Evolutionary conservation across 2,888 invertebrate genomes (phyloP).

Genomic region (Patella ulyssiponensis): DNA sequence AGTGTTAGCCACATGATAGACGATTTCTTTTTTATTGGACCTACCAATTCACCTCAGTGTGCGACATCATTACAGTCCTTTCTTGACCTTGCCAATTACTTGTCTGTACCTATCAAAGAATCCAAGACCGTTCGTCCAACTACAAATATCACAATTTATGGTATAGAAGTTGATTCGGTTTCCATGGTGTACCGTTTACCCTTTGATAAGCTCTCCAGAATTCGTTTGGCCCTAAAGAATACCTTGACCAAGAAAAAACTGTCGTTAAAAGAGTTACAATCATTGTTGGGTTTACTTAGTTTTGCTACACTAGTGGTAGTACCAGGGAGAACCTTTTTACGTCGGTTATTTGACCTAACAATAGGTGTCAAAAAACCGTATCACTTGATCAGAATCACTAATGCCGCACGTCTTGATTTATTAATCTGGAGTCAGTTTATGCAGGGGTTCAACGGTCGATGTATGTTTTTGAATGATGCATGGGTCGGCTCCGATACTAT

Average conservation of each 20-base stretch:
- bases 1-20: neutral
- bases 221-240: neutral
- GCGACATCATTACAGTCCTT: neutral
- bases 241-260: no score
- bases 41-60: neutral
- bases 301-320: no score
- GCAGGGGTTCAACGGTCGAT: neutral
- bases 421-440: neutral
- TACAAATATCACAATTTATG: neutral
- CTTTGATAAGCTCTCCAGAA: neutral
- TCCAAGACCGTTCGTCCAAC: neutral
- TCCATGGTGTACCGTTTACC: neutral
- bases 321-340: neutral
- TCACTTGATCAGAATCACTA: neutral
- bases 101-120: neutral
- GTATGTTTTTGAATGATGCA: neutral
- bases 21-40: neutral
- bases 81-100: neutral
- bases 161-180: neutral
- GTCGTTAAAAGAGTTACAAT: no score
- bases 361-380: neutral
- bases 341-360: neutral
- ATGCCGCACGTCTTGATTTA: neutral
- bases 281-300: no score
- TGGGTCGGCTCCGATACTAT: constrained; percentile 6